Conservation (phyloP, 2,797 vertebrate genomes). For the Apogon talboti region DNA sequence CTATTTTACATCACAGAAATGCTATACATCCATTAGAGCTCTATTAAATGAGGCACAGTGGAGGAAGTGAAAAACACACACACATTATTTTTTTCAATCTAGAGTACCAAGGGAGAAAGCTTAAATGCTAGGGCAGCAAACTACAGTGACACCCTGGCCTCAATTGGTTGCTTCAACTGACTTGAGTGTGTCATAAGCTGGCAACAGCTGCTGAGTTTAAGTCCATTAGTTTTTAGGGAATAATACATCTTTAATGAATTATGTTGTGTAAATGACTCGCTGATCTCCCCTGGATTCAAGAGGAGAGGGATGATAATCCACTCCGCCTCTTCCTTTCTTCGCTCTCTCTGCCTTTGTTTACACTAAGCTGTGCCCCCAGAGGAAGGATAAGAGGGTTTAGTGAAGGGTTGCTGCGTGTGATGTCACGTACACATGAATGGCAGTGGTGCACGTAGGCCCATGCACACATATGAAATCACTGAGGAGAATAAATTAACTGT, state of each 20-base stretch:
- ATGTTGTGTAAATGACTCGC: constrained; percentile 77
- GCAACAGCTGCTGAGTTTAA: constrained; percentile 67
- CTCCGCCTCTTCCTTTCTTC: constrained; percentile 69
- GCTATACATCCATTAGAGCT: constrained; percentile 11
- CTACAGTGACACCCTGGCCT: constrained; percentile 24
- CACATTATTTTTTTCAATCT: neutral
- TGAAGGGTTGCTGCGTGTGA: constrained; percentile 68
- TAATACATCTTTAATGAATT: constrained; percentile 78
- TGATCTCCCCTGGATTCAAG: constrained; percentile 76
- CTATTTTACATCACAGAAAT: constrained; percentile 5
- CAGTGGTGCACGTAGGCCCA: constrained; percentile 17
- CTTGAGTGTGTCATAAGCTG: constrained; percentile 60
- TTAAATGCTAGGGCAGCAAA: constrained; percentile 32
- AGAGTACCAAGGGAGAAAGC: neutral
- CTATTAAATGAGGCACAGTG: constrained; percentile 25
- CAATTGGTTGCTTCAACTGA: constrained; percentile 49
- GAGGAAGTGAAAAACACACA: constrained; percentile 14
- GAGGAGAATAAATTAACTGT: constrained; percentile 19
- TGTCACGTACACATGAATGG: constrained; percentile 56
- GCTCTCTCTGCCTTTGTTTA: constrained; percentile 76
- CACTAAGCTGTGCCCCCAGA: constrained; percentile 79
- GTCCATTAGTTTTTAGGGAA: constrained; percentile 75
- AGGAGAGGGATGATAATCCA: constrained; percentile 78
- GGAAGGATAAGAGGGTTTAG: constrained; percentile 81
- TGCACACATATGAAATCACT: constrained; percentile 5